Evolutionary conservation across 2,113 vertebrate genomes (phyloP).

Genomic region (Maccullochella peelii): DNA sequence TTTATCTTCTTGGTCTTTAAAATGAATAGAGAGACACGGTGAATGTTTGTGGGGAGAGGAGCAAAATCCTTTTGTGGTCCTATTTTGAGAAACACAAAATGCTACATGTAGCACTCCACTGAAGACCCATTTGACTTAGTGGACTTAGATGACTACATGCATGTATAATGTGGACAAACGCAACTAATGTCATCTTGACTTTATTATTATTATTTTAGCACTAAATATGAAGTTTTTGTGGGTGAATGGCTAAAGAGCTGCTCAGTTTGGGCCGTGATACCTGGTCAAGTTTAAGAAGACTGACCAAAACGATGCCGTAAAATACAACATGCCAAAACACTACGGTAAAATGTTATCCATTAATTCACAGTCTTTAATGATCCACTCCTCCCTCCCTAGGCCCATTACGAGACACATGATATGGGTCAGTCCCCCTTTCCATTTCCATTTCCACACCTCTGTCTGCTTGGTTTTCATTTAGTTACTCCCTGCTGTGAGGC

Average conservation of each 20-base stretch:
- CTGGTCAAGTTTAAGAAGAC: not conserved
- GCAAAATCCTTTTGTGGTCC: no score
- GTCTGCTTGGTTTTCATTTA: slow-evolving; percentile 23
- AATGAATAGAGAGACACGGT: not conserved
- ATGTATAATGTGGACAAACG: not conserved
- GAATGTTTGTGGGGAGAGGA: not conserved
- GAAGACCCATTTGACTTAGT: not conserved
- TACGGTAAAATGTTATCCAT: not conserved
- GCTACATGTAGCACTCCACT: not conserved
- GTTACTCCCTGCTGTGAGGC: slow-evolving; percentile 44
- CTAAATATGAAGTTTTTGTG: not conserved
- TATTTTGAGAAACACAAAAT: not conserved
- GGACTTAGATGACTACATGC: not conserved
- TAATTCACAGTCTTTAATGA: not conserved
- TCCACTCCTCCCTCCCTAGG: not conserved
- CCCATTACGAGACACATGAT: slow-evolving; percentile 17
- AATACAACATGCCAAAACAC: not conserved
- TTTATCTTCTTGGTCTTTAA: no score
- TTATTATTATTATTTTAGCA: no score
- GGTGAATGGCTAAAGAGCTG: not conserved
- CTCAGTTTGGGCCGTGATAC: not conserved
- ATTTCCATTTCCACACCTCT: slow-evolving; percentile 60
- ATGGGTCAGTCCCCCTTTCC: not conserved
- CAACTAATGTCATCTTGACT: not conserved
- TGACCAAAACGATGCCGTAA: not conserved